A percentile compares a stretch with the other conserved stretches of the same genome.
Conservation (phyloP, 2,113 vertebrate genomes). For the Antennarius striatus region DNA sequence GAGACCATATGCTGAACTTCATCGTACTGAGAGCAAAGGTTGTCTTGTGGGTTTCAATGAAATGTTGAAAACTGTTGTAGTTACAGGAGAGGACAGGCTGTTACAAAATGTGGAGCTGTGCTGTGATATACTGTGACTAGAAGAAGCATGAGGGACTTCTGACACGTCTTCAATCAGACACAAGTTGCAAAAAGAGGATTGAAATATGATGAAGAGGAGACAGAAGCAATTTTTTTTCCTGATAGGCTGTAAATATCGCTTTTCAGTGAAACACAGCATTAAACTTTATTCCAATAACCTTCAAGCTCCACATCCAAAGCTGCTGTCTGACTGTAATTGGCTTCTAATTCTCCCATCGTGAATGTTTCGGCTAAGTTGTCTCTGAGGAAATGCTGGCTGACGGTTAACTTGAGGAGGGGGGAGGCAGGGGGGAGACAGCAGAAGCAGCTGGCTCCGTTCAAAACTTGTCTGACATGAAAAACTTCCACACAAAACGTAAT, state of each 20-base stretch:
- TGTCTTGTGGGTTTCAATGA: too few species aligned
- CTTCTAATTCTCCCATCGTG: conserved; percentile 48
- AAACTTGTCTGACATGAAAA: conserved; percentile 35
- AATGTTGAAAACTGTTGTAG: too few species aligned
- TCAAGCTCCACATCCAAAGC: conserved; percentile 23
- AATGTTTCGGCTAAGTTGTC: conserved; percentile 43
- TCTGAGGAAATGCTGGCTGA: conserved; percentile 43
- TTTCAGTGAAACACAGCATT: neutral
- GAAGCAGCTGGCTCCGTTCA: conserved; percentile 51
- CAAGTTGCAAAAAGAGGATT: neutral
- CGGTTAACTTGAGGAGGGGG: conserved; percentile 33
- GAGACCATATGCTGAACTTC: too few species aligned
- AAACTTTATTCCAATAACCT: conserved; percentile 34
- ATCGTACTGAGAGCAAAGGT: too few species aligned
- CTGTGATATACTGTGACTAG: too few species aligned
- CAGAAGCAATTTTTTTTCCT: neutral
- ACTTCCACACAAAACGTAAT: neutral
- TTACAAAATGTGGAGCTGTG: too few species aligned
- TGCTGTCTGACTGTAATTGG: conserved; percentile 41
- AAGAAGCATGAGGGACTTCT: too few species aligned
- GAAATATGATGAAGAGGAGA: neutral
- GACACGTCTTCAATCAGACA: too few species aligned
- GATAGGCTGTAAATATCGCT: too few species aligned
- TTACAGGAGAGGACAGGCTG: too few species aligned
- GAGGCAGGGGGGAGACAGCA: neutral